Percentiles rank a stretch among this genome's conserved stretches.
Evolutionary conservation across 2,888 invertebrate species (phyloP).

Genomic region (Hemithea aestivaria): DNA sequence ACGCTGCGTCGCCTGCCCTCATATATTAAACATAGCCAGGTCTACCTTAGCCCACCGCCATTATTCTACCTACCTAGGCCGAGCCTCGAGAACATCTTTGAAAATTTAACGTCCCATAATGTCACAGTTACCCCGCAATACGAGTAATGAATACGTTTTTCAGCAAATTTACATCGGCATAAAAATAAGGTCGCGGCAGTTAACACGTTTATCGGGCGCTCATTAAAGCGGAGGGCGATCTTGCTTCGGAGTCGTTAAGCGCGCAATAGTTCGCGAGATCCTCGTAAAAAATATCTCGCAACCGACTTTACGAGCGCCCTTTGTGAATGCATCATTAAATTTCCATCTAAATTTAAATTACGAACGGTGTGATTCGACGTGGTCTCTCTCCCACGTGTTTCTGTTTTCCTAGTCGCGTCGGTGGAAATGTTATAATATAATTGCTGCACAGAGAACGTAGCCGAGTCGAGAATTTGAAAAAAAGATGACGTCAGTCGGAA

Average conservation of each 20-base stretch:
- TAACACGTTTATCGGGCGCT: slow-evolving; percentile 79
- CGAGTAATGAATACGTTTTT: slow-evolving; percentile 73
- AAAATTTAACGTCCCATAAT: slow-evolving; percentile 42
- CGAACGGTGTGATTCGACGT: slow-evolving; percentile 71
- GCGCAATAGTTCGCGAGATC: slow-evolving; percentile 80
- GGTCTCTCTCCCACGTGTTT: slow-evolving; percentile 70
- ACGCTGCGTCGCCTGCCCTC: slow-evolving; percentile 74
- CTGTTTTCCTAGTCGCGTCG: slow-evolving; percentile 76
- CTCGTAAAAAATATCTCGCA: slow-evolving; percentile 79
- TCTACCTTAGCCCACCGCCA: slow-evolving; percentile 56
- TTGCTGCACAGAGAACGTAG: slow-evolving; percentile 76
- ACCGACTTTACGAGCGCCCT: slow-evolving; percentile 78
- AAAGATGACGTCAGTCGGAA: slow-evolving; percentile 79
- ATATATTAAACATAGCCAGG: slow-evolving; percentile 74
- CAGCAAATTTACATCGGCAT: slow-evolving; percentile 75
- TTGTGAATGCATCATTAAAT: slow-evolving; percentile 80
- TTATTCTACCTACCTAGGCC: slow-evolving; percentile 31
- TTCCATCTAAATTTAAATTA: slow-evolving; percentile 80
- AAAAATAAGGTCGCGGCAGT: slow-evolving; percentile 78
- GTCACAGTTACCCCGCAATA: slow-evolving; percentile 51
- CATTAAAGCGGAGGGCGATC: slow-evolving; percentile 78
- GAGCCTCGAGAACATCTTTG: slow-evolving; percentile 34
- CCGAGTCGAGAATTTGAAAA: slow-evolving; percentile 75
- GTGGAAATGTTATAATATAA: slow-evolving; percentile 79
- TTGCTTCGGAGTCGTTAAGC: slow-evolving; percentile 79